Evolutionary conservation across 1,140 invertebrate genomes (phyloP).

Genomic region (Drosophila nasuta): DNA sequence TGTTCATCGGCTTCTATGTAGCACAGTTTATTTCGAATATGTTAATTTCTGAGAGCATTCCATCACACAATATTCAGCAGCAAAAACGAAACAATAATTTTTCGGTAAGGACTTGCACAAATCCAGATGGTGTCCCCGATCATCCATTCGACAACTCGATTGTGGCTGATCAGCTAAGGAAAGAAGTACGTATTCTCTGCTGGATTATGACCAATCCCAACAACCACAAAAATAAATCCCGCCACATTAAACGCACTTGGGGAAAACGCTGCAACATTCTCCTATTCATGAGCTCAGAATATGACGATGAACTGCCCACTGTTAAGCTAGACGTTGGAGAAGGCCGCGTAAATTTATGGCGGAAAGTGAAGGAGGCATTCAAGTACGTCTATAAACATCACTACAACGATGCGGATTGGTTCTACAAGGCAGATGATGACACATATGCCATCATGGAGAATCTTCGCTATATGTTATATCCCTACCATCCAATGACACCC

Average conservation of each 20-base stretch:
- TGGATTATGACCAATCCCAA: constrained; percentile 97
- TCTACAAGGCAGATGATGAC: constrained; percentile 97
- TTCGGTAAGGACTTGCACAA: too few relatives aligned
- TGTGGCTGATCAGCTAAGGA: constrained; percentile 86
- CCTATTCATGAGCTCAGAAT: constrained; percentile 94
- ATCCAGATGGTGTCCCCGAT: constrained; percentile 53
- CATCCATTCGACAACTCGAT: constrained; percentile 73
- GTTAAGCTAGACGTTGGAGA: constrained; percentile 92
- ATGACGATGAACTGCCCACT: constrained; percentile 89
- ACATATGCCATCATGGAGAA: constrained; percentile 97
- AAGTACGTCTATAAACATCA: constrained; percentile 94
- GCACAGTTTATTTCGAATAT: too few relatives aligned
- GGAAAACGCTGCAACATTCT: constrained; percentile 95
- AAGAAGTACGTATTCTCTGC: constrained; percentile 93
- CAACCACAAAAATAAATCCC: constrained; percentile 95
- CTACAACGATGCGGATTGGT: constrained; percentile 94
- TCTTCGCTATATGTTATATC: constrained; percentile 93
- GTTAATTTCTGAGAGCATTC: too few relatives aligned
- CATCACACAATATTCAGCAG: too few relatives aligned
- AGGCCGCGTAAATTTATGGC: constrained; percentile 96
- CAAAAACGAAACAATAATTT: too few relatives aligned
- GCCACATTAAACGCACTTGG: constrained; percentile 98
- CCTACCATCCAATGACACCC: constrained; percentile 89
- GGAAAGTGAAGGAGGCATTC: constrained; percentile 97
- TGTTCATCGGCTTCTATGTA: too few relatives aligned